Conservation (phyloP, 2,797 vertebrate species). For the Micrastur ruficollis region DNA sequence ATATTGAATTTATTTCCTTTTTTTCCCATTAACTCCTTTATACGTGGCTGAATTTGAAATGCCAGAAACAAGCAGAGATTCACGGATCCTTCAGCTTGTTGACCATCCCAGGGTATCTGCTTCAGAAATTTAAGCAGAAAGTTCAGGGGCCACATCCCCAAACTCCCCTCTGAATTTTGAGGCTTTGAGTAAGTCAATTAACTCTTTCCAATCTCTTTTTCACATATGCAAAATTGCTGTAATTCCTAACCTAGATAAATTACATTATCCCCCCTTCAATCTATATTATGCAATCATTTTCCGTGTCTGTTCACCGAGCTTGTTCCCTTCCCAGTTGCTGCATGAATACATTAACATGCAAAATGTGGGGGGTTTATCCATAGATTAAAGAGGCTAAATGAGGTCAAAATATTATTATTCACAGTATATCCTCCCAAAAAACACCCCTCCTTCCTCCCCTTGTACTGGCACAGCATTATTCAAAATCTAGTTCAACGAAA, state of each 20-base stretch:
- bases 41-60: neutral
- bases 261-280: neutral
- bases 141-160: neutral
- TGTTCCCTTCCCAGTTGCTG: neutral
- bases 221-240: neutral
- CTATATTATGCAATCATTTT: neutral
- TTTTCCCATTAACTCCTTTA: neutral
- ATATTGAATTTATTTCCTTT: neutral
- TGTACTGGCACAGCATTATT: neutral
- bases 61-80: neutral
- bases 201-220: neutral
- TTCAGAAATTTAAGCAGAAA: neutral
- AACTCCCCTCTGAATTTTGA: neutral
- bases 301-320: neutral
- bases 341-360: neutral
- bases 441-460: neutral
- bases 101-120: neutral
- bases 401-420: neutral
- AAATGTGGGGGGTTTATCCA: neutral
- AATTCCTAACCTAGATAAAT: neutral
- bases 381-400: neutral
- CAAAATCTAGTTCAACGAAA: neutral
- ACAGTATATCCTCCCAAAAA: neutral
- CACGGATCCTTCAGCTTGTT: neutral
- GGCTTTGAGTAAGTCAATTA: neutral